phyloP scores from a whole-genome alignment of 2,113 vertebrate genomes.

The Leucopsar rothschildi region DNA sequence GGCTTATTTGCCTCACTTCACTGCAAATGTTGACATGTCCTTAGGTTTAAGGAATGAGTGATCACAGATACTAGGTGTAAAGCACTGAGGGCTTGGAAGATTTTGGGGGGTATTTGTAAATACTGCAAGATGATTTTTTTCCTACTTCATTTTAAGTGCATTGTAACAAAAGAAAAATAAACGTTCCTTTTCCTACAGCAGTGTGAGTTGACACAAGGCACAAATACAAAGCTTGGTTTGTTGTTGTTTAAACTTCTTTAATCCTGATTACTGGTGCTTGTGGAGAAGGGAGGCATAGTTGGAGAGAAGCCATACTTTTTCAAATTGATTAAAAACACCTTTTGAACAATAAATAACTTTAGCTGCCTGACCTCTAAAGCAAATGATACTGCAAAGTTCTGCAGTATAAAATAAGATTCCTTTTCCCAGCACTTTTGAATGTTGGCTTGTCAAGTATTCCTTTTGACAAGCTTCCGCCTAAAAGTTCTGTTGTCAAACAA shows the following conservation, averaged over 20 bases:
- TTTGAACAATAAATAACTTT: constrained; percentile 40
- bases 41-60: neutral
- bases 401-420: neutral
- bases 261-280: constrained; percentile 37
- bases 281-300: constrained; percentile 22
- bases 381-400: neutral
- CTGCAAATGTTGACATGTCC: neutral
- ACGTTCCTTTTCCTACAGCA: neutral
- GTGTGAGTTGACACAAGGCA: neutral
- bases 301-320: constrained; percentile 38
- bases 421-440: constrained; percentile 5
- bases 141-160: neutral
- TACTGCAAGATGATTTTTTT: neutral
- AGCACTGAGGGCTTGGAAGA: neutral
- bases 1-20: neutral
- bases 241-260: constrained; percentile 41
- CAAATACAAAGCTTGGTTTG: constrained; percentile 23
- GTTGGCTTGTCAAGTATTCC: neutral
- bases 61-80: neutral
- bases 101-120: neutral
- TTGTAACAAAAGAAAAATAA: neutral
- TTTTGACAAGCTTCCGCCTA: constrained; percentile 22
- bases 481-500: constrained; percentile 36
- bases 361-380: constrained; percentile 5
- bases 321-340: constrained; percentile 52